These are phyloP conservation scores for Drosophila setosimentum DNA, from an alignment of 2,888 invertebrate genomes.

Conservation along the genomic window DNA sequence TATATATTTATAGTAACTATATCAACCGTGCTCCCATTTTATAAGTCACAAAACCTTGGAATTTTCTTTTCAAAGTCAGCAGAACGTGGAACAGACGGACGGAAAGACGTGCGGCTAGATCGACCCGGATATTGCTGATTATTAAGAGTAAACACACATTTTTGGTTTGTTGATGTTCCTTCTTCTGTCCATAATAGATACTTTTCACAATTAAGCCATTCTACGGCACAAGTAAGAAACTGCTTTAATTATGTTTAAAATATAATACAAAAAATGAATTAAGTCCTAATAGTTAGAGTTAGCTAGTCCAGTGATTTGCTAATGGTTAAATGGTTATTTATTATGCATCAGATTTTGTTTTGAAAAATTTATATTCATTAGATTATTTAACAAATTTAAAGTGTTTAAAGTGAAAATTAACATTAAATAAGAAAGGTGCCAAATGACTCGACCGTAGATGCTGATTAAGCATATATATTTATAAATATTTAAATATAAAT, in stretches of 20 bases:
- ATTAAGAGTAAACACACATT: neutral
- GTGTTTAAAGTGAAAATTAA: neutral
- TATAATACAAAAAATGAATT: neutral
- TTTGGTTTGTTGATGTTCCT: neutral
- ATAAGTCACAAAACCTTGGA: neutral
- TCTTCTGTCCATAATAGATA: neutral
- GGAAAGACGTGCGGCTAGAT: neutral
- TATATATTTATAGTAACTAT: slow-evolving; percentile 5
- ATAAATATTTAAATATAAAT: neutral
- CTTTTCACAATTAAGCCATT: neutral
- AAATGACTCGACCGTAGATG: neutral
- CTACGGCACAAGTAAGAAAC: neutral
- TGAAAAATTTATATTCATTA: too few relatives aligned
- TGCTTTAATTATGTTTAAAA: neutral
- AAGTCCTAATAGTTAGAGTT: neutral
- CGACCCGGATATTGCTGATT: neutral
- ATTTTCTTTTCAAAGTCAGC: slow-evolving; percentile 5
- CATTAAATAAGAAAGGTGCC: neutral
- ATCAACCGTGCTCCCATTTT: slow-evolving; percentile 3
- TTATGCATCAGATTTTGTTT: too few relatives aligned
- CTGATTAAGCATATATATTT: neutral
- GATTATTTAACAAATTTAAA: neutral
- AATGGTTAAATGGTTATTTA: too few relatives aligned
- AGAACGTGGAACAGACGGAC: neutral
- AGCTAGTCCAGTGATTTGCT: neutral